These are phyloP conservation scores for Orthosia incerta DNA, from an alignment of 2,888 invertebrate genomes.

Conservation along the genomic window DNA sequence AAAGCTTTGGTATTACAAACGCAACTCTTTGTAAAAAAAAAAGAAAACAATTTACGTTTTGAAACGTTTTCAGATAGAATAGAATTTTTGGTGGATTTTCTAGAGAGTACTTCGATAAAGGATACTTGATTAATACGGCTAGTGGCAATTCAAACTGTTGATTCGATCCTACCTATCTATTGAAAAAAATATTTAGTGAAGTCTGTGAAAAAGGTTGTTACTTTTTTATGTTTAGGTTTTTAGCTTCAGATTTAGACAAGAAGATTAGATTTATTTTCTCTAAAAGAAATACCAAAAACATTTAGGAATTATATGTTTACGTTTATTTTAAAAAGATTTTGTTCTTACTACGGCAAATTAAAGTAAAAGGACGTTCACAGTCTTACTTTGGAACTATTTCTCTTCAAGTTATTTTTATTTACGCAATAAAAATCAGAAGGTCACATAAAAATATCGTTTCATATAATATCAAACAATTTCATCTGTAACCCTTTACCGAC, in stretches of 20 bases:
- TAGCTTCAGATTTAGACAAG: too few species aligned
- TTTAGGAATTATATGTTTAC: too few species aligned
- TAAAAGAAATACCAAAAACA: neutral
- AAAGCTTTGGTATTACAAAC: constrained; percentile 34
- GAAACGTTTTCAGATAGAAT: constrained; percentile 21
- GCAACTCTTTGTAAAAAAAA: constrained; percentile 5
- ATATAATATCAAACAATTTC: neutral
- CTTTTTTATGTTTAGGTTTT: constrained; percentile 9
- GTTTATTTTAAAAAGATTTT: neutral
- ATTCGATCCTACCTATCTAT: constrained; percentile 20
- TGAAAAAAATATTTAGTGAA: constrained; percentile 36
- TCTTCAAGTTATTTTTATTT: neutral
- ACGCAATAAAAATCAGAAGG: neutral
- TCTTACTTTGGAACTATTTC: neutral
- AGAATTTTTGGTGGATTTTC: constrained; percentile 15
- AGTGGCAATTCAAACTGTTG: constrained; percentile 33
- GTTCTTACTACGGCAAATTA: too few species aligned
- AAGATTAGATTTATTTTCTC: neutral
- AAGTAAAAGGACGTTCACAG: neutral
- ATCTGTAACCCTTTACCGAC: neutral
- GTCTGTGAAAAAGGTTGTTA: constrained; percentile 14
- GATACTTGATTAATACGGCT: constrained; percentile 46
- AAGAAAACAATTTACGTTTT: constrained; percentile 35
- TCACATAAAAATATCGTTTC: neutral
- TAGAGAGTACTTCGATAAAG: constrained; percentile 10